Conservation (phyloP, 2,113 vertebrate genomes). For the Sinosuthora webbiana region DNA sequence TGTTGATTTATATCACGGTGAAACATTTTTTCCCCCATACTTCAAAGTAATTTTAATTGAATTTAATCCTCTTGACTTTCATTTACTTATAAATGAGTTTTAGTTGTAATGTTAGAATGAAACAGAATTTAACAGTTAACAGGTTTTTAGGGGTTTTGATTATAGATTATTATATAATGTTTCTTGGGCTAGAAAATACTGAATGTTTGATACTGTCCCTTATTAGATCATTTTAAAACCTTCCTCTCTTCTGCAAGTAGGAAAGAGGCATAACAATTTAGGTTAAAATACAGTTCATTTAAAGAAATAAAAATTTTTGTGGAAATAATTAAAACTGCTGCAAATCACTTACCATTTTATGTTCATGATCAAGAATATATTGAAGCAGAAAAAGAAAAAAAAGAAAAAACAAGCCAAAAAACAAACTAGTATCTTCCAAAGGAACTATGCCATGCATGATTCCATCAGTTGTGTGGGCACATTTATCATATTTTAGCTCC, state of each 20-base stretch:
- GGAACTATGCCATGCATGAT: not conserved
- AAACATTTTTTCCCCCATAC: conserved; percentile 68
- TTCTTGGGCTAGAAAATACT: conserved; percentile 55
- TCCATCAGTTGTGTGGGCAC: not conserved
- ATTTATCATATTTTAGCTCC: conserved; percentile 55
- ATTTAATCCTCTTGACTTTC: conserved; percentile 80
- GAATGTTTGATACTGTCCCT: conserved; percentile 46
- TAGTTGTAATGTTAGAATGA: conserved; percentile 65
- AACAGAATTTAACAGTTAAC: conserved; percentile 70
- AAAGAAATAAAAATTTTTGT: conserved; percentile 31
- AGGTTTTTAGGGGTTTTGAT: conserved; percentile 71
- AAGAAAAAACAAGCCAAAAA: not conserved
- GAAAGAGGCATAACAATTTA: conserved; percentile 23
- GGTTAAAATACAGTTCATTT: conserved; percentile 46
- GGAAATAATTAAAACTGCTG: not conserved
- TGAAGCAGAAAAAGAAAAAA: not conserved
- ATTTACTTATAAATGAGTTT: conserved; percentile 80
- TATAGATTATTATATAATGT: conserved; percentile 73
- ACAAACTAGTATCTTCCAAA: not conserved
- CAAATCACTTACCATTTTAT: conserved; percentile 36
- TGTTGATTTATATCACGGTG: conserved; percentile 71
- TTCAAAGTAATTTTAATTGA: conserved; percentile 80
- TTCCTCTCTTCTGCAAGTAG: conserved; percentile 17
- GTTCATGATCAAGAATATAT: not conserved
- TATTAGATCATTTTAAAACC: conserved; percentile 26